phyloP scores from a whole-genome alignment of 2,113 vertebrate species.

The Chelonoidis abingdonii region DNA sequence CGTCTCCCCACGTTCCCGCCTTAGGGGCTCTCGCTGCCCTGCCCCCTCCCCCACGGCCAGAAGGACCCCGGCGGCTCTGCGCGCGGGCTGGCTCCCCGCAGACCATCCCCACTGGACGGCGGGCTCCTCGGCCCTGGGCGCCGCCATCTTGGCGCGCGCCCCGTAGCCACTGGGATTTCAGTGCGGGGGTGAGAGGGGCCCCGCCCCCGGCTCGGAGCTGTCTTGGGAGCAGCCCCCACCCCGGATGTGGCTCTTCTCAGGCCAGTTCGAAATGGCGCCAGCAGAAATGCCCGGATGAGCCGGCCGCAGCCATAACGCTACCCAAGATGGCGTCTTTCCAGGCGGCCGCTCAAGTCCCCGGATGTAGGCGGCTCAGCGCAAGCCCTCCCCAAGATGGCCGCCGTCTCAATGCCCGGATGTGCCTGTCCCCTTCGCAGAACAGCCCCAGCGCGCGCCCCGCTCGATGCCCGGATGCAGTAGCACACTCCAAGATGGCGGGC shows the following conservation, averaged over 20 bases:
- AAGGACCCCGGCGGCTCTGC: neutral
- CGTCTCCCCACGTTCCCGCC: no score
- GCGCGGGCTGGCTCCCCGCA: neutral
- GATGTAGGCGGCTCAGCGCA: neutral
- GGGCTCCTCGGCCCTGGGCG: neutral
- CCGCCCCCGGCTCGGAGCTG: no score
- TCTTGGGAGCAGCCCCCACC: neutral
- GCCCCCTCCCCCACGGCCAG: neutral
- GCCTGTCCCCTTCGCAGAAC: neutral
- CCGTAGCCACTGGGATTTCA: no score
- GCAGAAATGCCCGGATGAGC: neutral
- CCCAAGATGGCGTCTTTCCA: neutral
- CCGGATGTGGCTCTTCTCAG: neutral
- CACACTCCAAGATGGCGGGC: neutral
- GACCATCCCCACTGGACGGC: no score
- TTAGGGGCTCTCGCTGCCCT: neutral
- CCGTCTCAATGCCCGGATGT: neutral
- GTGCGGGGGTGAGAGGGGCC: no score
- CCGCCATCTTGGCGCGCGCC: slow-evolving; percentile 23
- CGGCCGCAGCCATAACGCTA: neutral
- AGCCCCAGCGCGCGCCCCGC: neutral
- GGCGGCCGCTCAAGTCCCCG: no score
- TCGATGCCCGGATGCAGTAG: no score
- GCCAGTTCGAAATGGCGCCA: neutral
- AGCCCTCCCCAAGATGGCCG: slow-evolving; percentile 4